Evolutionary conservation across 1,140 invertebrate species (phyloP).

Genomic region (Drosophila orosa): DNA sequence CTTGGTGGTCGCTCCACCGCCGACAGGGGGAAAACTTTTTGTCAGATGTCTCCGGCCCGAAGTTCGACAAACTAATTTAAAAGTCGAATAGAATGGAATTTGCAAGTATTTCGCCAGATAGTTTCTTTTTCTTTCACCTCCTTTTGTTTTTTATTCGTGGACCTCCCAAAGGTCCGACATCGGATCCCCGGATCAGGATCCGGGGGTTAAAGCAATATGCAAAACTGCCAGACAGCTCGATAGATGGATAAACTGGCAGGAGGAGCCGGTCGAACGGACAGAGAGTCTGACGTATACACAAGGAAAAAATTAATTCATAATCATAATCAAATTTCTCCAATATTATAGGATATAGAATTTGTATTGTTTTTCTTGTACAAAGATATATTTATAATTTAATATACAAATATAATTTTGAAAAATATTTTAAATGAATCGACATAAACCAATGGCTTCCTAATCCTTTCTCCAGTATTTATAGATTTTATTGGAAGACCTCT

Average conservation of each 20-base stretch:
- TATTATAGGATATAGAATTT: too few species aligned
- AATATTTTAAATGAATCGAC: too few species aligned
- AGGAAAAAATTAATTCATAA: background rate
- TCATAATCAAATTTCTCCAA: too few species aligned
- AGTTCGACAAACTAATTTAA: constrained; percentile 71
- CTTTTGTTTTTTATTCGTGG: constrained; percentile 15
- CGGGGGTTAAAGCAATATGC: constrained; percentile 58
- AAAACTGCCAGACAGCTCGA: constrained; percentile 57
- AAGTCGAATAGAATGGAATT: constrained; percentile 73
- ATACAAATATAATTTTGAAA: too few species aligned
- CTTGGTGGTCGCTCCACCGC: constrained; percentile 8
- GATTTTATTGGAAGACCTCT: too few species aligned
- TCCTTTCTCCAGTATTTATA: too few species aligned
- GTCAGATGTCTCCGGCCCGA: constrained; percentile 35
- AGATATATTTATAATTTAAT: too few species aligned
- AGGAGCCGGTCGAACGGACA: constrained; percentile 26
- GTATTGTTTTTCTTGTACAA: too few species aligned
- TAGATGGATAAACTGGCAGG: constrained; percentile 50
- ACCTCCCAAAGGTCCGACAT: constrained; percentile 23
- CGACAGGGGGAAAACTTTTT: constrained; percentile 23
- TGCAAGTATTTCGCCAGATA: constrained; percentile 55
- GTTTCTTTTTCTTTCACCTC: constrained; percentile 37
- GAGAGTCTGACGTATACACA: background rate
- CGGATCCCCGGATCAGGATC: constrained; percentile 10
- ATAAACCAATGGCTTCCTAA: too few species aligned